phyloP scores from a whole-genome alignment of 2,113 vertebrate species.

The Sphaerodactylus townsendi region DNA sequence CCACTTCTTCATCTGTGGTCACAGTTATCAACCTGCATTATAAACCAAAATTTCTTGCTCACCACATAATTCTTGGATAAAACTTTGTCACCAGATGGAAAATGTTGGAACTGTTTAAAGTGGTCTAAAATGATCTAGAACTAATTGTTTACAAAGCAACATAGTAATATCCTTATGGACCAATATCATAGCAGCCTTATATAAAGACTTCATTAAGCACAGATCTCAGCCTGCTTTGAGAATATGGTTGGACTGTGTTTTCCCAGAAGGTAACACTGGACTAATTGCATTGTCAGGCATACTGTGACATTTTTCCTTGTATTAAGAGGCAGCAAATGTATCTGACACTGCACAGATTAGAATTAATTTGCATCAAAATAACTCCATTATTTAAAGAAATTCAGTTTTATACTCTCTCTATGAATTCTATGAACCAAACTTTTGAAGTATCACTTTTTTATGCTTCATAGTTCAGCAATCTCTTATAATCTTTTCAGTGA shows the following conservation, averaged over 20 bases:
- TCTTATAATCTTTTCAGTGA: fast-evolving
- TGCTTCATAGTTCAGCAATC: neutral
- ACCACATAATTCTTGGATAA: no score
- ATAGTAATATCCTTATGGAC: neutral
- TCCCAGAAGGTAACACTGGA: neutral
- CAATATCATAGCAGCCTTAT: neutral
- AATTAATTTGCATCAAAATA: constrained; percentile 1
- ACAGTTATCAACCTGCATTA: no score
- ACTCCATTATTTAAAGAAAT: neutral
- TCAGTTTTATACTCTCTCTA: neutral
- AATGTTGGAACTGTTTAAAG: constrained; percentile 46
- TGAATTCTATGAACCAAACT: neutral
- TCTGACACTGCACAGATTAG: neutral
- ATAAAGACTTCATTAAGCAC: neutral
- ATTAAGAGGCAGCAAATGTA: neutral
- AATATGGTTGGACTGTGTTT: fast-evolving
- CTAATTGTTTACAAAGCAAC: constrained; percentile 13
- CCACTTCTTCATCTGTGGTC: no score
- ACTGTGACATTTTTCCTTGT: neutral
- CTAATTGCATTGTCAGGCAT: neutral
- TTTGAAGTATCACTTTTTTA: neutral
- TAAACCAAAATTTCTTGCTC: no score
- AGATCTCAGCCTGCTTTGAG: neutral
- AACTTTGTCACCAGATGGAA: neutral
- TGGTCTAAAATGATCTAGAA: constrained; percentile 27